Percentiles rank a stretch among this genome's conserved stretches.
phyloP scores from a whole-genome alignment of 2,888 invertebrate genomes.

The Lithophane semibrunnea region DNA sequence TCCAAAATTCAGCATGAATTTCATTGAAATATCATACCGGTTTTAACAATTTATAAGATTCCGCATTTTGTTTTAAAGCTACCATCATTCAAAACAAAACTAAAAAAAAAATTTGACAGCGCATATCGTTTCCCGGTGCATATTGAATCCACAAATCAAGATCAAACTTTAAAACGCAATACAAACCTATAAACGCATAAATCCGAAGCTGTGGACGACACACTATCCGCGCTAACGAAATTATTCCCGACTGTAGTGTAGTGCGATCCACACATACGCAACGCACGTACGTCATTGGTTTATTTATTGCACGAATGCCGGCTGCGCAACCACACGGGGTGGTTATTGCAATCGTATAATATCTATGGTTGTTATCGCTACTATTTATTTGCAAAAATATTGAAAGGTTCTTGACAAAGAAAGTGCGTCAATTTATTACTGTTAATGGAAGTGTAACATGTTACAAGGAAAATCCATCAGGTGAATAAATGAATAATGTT shows the following conservation, averaged over 20 bases:
- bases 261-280: slow-evolving; percentile 45
- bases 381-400: slow-evolving; percentile 45
- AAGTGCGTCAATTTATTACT: slow-evolving; percentile 44
- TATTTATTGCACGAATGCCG: slow-evolving; percentile 55
- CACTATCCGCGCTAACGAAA: slow-evolving; percentile 56
- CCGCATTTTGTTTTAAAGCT: background rate
- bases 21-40: background rate
- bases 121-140: background rate
- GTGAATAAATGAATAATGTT: slow-evolving; percentile 59
- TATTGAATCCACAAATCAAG: slow-evolving; percentile 54
- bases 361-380: slow-evolving; percentile 4
- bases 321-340: slow-evolving; percentile 57
- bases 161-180: slow-evolving; percentile 46
- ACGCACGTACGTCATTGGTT: slow-evolving; percentile 59
- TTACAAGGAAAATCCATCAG: slow-evolving; percentile 66
- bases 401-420: slow-evolving; percentile 35
- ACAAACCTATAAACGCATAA: slow-evolving; percentile 50
- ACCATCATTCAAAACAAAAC: background rate
- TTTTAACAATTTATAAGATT: background rate
- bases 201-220: slow-evolving; percentile 45
- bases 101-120: slow-evolving; percentile 6
- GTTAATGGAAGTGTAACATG: slow-evolving; percentile 56
- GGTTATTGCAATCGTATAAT: slow-evolving; percentile 48
- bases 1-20: background rate
- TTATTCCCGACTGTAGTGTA: slow-evolving; percentile 58